Evolutionary conservation across 2,888 invertebrate genomes (phyloP).

Genomic region (Adela reaumurella): DNA sequence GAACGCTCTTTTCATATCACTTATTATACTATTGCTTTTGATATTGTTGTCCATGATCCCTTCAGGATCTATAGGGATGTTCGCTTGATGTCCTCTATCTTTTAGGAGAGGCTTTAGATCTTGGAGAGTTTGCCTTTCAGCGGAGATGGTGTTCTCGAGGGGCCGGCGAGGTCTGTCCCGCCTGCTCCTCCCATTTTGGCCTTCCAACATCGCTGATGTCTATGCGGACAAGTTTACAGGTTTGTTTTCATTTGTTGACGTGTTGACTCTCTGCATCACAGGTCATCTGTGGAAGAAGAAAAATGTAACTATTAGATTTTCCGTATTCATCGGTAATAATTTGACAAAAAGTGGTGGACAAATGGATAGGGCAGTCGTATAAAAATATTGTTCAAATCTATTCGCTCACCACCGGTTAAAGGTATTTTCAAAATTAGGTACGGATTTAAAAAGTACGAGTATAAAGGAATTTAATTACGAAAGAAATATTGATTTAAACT

Average conservation of each 20-base stretch:
- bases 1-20: slow-evolving; percentile 15
- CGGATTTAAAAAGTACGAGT: no score
- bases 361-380: no score
- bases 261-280: no score
- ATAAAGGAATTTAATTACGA: no score
- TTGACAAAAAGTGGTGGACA: no score
- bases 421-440: no score
- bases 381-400: no score
- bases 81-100: slow-evolving; percentile 51
- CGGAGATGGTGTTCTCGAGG: slow-evolving; percentile 31
- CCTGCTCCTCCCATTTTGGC: background rate
- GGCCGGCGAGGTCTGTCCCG: slow-evolving; percentile 18
- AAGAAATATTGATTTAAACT: no score
- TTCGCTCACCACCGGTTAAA: no score
- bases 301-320: no score
- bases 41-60: background rate
- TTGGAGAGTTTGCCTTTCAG: slow-evolving; percentile 31
- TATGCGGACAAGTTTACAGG: background rate
- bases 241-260: background rate
- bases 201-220: background rate
- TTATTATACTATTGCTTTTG: slow-evolving; percentile 6
- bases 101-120: slow-evolving; percentile 44
- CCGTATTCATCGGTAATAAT: no score
- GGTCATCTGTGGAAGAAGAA: background rate
- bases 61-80: background rate